These are phyloP conservation scores for Drosophila leonis DNA, from an alignment of 2,888 invertebrate genomes.

Conservation along the genomic window DNA sequence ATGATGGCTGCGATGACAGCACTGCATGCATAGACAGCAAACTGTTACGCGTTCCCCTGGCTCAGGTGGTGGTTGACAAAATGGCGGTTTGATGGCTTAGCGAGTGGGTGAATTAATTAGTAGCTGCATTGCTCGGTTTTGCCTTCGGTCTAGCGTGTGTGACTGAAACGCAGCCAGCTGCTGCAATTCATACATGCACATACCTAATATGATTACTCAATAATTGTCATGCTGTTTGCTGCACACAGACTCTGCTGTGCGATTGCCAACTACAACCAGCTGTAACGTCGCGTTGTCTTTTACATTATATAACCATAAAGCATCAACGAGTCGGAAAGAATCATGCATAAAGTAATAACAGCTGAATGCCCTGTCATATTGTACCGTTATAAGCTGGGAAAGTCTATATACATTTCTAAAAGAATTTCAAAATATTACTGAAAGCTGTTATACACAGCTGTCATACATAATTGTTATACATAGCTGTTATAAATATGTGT, in stretches of 20 bases:
- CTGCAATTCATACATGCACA: conserved; percentile 1
- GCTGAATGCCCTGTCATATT: neutral
- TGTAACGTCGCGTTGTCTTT: neutral
- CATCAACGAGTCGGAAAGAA: neutral
- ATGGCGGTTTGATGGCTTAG: neutral
- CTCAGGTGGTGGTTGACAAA: conserved; percentile 20
- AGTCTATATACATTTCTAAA: too few species aligned
- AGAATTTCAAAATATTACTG: too few species aligned
- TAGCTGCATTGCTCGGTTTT: neutral
- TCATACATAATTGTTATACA: neutral
- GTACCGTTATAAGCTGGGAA: neutral
- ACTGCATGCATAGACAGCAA: conserved; percentile 52
- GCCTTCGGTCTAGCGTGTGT: conserved; percentile 8
- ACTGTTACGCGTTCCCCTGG: conserved; percentile 25
- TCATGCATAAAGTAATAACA: neutral
- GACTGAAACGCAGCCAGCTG: conserved; percentile 6
- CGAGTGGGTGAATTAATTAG: conserved; percentile 3
- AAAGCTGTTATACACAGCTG: neutral
- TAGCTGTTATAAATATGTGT: too few species aligned
- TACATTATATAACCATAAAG: neutral
- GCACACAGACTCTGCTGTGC: neutral
- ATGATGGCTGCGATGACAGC: conserved; percentile 62
- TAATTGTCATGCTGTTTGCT: conserved; percentile 6
- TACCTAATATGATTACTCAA: conserved; percentile 9
- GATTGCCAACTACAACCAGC: neutral